Conservation (phyloP, 2,113 vertebrate species). For the Laticauda colubrina region DNA sequence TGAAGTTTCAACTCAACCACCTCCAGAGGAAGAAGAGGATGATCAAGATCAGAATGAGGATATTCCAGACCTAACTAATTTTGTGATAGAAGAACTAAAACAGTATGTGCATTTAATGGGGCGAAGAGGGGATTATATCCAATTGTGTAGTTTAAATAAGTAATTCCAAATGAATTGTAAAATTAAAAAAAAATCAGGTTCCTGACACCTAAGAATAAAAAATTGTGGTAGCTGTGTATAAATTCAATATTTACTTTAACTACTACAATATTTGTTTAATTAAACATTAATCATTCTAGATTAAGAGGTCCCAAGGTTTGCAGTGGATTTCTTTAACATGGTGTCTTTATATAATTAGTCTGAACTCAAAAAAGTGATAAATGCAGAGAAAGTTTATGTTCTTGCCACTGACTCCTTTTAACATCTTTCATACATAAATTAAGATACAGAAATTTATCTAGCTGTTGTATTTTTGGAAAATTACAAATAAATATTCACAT, state of each 20-base stretch:
- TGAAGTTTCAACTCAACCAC: conserved; percentile 63
- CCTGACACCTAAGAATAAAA: neutral
- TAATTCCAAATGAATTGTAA: neutral
- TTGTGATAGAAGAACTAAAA: conserved; percentile 88
- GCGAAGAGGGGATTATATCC: neutral
- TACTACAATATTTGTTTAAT: neutral
- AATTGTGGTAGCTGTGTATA: neutral
- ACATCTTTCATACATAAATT: neutral
- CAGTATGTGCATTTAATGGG: conserved; percentile 76
- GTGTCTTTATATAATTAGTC: too few relatives aligned
- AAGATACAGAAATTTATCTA: neutral
- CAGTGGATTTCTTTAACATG: neutral
- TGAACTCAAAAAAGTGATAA: neutral
- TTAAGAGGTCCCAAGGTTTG: neutral
- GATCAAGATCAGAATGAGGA: conserved; percentile 84
- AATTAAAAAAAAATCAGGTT: neutral
- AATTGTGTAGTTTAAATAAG: neutral
- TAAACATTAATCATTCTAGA: neutral
- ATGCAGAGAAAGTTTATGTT: neutral
- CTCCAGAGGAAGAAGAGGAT: conserved; percentile 77
- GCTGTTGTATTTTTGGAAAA: neutral
- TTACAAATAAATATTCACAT: neutral
- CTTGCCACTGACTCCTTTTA: neutral
- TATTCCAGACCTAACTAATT: conserved; percentile 90
- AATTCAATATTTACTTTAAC: neutral